Base-by-base conservation (phyloP, 1,140 invertebrate genomes). In the Lerema accius region DNA sequence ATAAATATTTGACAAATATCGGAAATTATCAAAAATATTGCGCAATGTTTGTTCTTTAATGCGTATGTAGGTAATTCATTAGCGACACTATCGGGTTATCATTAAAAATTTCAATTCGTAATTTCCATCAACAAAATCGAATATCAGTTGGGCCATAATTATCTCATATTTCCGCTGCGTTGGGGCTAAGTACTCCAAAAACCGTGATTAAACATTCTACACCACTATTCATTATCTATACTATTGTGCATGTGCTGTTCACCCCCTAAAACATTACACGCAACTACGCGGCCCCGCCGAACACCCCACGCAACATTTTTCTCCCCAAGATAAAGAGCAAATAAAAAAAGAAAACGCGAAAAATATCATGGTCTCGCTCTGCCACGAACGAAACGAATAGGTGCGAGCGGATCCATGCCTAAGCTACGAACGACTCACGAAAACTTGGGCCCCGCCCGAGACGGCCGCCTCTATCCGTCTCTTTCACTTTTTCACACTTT, bases 401-500 rank as follows among this genome's bases (percentile, higher is more conserved):
- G 88, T 77, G 84, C 72, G 87, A 90, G 68, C 72, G 65, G 84
- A 65, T 65, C 76, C 56, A 82, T 75, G 80, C 77, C 84, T 89
- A 87, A 90, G 76, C 86, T 81, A 76, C 78, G 82, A 88, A 89
- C 82, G 86, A 90, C 82, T 89, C 86, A 87, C 86, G 86, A 89
- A 85, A 89, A 89, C 87, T 90, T 90, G 83, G 69, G 84, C 86
- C 73, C 87, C 86, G 86, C 87, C 87, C 87, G 87, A 90, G 87
- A 89, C 83, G 83, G 76, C 69, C 68, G 79, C 78, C 83, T 87
- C 84, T 90, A 90, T 90, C 87, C 82, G 77, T 90, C 87, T 82
- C 87, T 90, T 86, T 90, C 87, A 74, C 68, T 90, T 90, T 90
- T 90, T 90, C 83, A 89, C 87, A 90, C 84, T 90, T 90, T 90